Percentiles rank a stretch among this genome's conserved stretches.
Conservation (phyloP, 2,113 vertebrate genomes). For the Octodon degus region DNA sequence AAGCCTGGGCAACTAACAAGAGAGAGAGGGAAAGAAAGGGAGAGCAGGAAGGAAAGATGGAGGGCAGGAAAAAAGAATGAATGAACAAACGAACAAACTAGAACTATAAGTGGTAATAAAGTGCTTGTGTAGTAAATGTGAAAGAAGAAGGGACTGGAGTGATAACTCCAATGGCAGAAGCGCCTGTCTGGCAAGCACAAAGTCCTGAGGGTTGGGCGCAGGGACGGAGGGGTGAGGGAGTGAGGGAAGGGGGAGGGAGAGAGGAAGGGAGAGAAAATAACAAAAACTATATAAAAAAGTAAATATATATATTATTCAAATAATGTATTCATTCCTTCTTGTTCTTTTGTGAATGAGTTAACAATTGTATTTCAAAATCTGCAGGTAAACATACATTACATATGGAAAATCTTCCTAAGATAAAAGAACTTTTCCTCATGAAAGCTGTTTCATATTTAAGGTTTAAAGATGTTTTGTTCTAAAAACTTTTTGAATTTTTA, state of each 20-base stretch:
- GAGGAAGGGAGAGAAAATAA: background rate
- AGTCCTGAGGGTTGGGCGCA: too few species aligned
- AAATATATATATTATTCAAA: background rate
- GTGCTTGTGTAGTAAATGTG: background rate
- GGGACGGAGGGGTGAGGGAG: too few species aligned
- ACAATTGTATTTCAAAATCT: constrained; percentile 44
- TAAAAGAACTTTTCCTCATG: constrained; percentile 35
- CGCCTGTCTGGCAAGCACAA: too few species aligned
- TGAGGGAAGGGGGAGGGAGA: too few species aligned
- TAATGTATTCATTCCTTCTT: constrained; percentile 28
- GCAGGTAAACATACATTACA: constrained; percentile 35
- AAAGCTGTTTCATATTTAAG: constrained; percentile 20
- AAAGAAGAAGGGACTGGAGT: background rate
- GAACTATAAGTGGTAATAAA: background rate
- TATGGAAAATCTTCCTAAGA: constrained; percentile 14
- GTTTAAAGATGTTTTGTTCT: background rate
- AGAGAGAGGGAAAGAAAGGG: background rate
- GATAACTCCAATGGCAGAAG: too few species aligned
- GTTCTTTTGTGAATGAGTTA: constrained; percentile 44
- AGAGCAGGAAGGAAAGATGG: too few species aligned
- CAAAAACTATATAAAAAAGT: background rate
- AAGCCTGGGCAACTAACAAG: background rate
- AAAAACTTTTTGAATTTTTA: constrained; percentile 41
- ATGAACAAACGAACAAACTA: background rate
- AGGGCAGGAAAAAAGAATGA: too few species aligned